Percentiles rank a stretch among this genome's conserved stretches.
Evolutionary conservation across 2,113 vertebrate species (phyloP).

Genomic region (Crocuta crocuta): DNA sequence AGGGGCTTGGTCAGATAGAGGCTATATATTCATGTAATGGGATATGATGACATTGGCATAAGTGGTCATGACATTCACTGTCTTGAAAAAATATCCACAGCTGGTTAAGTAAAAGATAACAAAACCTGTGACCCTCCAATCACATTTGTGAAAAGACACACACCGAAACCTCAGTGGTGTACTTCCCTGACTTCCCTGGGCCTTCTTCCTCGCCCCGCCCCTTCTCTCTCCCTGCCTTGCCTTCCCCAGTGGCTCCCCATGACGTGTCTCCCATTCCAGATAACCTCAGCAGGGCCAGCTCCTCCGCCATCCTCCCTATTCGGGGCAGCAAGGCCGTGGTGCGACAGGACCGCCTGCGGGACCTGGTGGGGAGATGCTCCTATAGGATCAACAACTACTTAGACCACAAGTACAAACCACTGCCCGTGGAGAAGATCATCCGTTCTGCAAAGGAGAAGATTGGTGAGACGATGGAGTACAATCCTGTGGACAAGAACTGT

Average conservation of each 20-base stretch:
- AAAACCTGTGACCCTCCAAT: too few species aligned
- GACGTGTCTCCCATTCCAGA: constrained; percentile 59
- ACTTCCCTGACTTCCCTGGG: accelerated
- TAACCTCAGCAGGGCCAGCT: constrained; percentile 67
- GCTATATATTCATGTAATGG: too few species aligned
- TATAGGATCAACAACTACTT: constrained; percentile 88
- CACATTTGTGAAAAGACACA: not conserved
- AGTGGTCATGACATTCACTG: not conserved
- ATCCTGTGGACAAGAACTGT: constrained; percentile 84
- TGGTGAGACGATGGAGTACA: constrained; percentile 80
- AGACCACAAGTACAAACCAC: constrained; percentile 82
- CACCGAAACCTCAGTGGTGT: not conserved
- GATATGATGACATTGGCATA: not conserved
- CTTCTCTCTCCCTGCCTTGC: not conserved
- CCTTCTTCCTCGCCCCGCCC: not conserved
- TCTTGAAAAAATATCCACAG: not conserved
- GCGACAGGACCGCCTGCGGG: constrained; percentile 84
- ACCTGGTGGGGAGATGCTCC: constrained; percentile 71
- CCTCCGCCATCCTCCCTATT: constrained; percentile 82
- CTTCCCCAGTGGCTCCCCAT: too few species aligned
- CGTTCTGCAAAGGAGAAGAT: constrained; percentile 75
- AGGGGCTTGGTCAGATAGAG: not conserved
- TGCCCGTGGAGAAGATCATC: constrained; percentile 72
- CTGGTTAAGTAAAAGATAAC: not conserved
- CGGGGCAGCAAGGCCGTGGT: constrained; percentile 81